phyloP scores from a whole-genome alignment of 2,888 invertebrate genomes.

The Pseudanteris insignis region DNA sequence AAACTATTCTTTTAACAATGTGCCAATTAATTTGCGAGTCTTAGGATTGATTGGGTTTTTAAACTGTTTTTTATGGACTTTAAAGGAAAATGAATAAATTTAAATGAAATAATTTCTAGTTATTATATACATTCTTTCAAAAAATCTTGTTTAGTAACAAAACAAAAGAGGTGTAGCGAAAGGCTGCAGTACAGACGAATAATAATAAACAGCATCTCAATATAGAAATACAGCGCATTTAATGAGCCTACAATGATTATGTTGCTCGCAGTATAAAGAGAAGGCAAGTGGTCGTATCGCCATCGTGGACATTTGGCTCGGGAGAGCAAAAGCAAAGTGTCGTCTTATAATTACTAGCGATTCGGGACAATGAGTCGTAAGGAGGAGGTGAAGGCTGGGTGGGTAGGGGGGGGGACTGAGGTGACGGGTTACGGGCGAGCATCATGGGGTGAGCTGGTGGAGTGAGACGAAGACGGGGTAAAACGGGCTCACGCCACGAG shows the following conservation, averaged over 20 bases:
- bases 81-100: no score
- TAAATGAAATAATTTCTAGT: no score
- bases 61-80: no score
- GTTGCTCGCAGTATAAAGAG: conserved; percentile 40
- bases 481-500: conserved; percentile 29
- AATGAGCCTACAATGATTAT: conserved; percentile 27
- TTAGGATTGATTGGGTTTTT: no score
- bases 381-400: conserved; percentile 43
- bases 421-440: conserved; percentile 46
- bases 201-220: no score
- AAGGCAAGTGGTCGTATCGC: conserved; percentile 38
- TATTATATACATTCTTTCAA: no score
- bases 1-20: no score
- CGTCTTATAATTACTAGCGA: conserved; percentile 55
- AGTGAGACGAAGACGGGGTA: conserved; percentile 4
- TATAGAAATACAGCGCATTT: conserved; percentile 39
- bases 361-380: conserved; percentile 47
- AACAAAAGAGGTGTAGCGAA: no score
- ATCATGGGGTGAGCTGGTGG: conserved; percentile 26
- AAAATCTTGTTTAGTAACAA: no score
- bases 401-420: conserved; percentile 36
- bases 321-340: conserved; percentile 46
- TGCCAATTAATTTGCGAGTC: no score
- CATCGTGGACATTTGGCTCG: conserved; percentile 42
- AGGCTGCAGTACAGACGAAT: no score